Conservation (phyloP, 2,888 invertebrate genomes). For the Siphlonurus alternatus region DNA sequence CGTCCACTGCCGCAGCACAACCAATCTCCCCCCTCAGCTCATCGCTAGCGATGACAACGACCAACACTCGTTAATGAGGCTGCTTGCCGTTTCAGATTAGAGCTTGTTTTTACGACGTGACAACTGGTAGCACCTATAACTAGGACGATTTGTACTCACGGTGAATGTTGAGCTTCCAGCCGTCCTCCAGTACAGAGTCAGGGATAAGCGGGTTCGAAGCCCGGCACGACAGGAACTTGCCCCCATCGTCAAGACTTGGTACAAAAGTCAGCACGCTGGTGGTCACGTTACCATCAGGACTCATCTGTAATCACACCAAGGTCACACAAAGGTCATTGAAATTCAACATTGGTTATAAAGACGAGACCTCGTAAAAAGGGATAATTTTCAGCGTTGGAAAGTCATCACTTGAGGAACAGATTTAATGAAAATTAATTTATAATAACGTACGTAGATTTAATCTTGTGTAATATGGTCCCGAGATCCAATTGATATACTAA, state of each 20-base stretch:
- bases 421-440: no score
- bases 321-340: conserved; percentile 11
- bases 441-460: no score
- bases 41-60: background rate
- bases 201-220: conserved; percentile 60
- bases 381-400: no score
- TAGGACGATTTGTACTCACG: conserved; percentile 44
- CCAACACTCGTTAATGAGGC: background rate
- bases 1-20: background rate
- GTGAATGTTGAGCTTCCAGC: conserved; percentile 65
- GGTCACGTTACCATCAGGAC: conserved; percentile 56
- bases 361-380: no score
- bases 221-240: conserved; percentile 56
- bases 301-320: conserved; percentile 29
- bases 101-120: no score
- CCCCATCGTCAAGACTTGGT: conserved; percentile 66
- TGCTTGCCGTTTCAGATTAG: no score
- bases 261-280: conserved; percentile 58
- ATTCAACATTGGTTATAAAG: no score
- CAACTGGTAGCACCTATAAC: no score
- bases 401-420: no score
- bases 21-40: background rate
- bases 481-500: no score
- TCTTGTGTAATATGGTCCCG: no score
- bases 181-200: conserved; percentile 58